Conservation (phyloP, 1,140 invertebrate genomes). For the Aethina tumida region DNA sequence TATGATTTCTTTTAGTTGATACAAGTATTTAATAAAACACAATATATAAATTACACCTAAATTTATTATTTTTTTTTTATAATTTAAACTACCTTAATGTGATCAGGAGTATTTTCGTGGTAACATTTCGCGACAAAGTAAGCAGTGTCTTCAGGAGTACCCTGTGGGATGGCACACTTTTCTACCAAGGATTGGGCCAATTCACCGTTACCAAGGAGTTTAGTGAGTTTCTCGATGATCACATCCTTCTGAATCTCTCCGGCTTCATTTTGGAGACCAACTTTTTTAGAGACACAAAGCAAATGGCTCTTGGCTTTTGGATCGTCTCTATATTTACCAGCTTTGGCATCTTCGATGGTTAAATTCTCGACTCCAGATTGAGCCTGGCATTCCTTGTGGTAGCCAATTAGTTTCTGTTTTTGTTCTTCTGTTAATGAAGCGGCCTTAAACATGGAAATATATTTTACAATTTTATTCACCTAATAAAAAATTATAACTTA, state of each 20-base stretch:
- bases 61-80: too few relatives aligned
- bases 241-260: slow-evolving; percentile 34
- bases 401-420: slow-evolving; percentile 40
- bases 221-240: slow-evolving; percentile 32
- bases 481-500: too few relatives aligned
- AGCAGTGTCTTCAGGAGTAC: slow-evolving; percentile 9
- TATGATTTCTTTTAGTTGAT: too few relatives aligned
- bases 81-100: too few relatives aligned
- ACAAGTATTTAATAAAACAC: too few relatives aligned
- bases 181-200: too few relatives aligned
- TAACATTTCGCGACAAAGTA: slow-evolving; percentile 15
- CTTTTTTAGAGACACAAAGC: slow-evolving; percentile 37
- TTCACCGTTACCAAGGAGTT: slow-evolving; percentile 7
- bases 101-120: too few relatives aligned
- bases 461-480: too few relatives aligned
- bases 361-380: slow-evolving; percentile 33
- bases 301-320: slow-evolving; percentile 36
- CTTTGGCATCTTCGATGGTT: slow-evolving; percentile 32
- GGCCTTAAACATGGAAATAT: too few relatives aligned
- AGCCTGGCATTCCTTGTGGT: slow-evolving; percentile 37
- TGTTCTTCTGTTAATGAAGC: slow-evolving; percentile 41
- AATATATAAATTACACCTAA: too few relatives aligned
- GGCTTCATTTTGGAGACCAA: slow-evolving; percentile 32
- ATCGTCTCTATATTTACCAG: slow-evolving; percentile 36
- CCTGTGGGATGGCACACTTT: slow-evolving; percentile 9